These are phyloP conservation scores for Hippocampus comes DNA, from an alignment of 2,113 vertebrate species.

Conservation along the genomic window DNA sequence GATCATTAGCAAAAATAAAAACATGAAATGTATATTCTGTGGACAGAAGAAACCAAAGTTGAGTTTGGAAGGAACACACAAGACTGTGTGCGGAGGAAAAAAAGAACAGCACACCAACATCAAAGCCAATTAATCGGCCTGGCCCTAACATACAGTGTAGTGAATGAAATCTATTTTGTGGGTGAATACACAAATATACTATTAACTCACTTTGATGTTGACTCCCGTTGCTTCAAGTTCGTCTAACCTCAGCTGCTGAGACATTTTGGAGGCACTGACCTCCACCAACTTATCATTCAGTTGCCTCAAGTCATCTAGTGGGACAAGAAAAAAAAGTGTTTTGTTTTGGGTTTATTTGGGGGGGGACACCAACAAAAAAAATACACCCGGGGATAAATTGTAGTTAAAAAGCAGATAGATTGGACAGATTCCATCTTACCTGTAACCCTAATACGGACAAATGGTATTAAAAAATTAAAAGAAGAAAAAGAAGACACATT, in stretches of 20 bases:
- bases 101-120: too few relatives aligned
- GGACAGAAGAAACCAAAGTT: too few relatives aligned
- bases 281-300: conserved; percentile 87
- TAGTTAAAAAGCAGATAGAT: not conserved
- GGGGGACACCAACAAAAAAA: not conserved
- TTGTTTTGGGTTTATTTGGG: not conserved
- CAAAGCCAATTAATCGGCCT: too few relatives aligned
- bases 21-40: too few relatives aligned
- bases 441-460: not conserved
- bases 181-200: not conserved
- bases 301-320: conserved; percentile 85
- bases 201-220: conserved; percentile 81
- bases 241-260: conserved; percentile 87
- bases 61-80: too few relatives aligned
- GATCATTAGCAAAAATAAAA: too few relatives aligned
- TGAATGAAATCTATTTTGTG: not conserved
- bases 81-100: too few relatives aligned
- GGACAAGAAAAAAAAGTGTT: not conserved
- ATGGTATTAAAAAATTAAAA: not conserved
- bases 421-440: not conserved
- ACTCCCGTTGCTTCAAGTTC: conserved; percentile 93
- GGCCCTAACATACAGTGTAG: not conserved
- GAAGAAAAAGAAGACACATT: not conserved
- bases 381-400: not conserved
- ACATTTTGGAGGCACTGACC: conserved; percentile 80